Base-by-base conservation (phyloP, 2,113 vertebrate species). In the Cochlearius cochlearius region DNA sequence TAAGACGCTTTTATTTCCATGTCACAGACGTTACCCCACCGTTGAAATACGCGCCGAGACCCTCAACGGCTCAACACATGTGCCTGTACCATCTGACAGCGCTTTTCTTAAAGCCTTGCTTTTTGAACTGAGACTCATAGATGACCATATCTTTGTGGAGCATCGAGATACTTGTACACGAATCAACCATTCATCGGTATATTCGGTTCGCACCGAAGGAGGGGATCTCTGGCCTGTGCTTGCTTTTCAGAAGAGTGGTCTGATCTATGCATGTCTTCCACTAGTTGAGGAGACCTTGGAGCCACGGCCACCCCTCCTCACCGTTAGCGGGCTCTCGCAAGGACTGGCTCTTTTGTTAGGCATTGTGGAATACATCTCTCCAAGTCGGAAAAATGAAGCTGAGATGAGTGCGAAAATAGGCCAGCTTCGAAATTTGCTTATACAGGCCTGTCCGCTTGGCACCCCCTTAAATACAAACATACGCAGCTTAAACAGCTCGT, bases 361-460 rank as follows among this genome's bases (percentile, higher is more conserved):
- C 26, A 84, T 99, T 25, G 97, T 99, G 95, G 98, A 98, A 62
- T 99, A 99, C 97, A 67, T 99, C 59, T 97, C 89, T 55, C 97
- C 98, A 12, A 97, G 98, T 66, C 97, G 97, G 85, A 98, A 98
- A 81, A 99, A 98, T 68, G 97, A 98, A 59, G 98, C 98, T 20
- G 98, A 98, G 29, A 82, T 99, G 78, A 97, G 58, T 27, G 90
- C 97, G 17, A 99, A 98, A 90, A 45, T 99, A 52, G 91, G 97
- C 26, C 97, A 98, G n/a, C 96, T 99, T 43, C 98, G 98, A 12
- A 96, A 96, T 34, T 94, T 99, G 72, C 97, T 99, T 53, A 92
- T 99, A 53, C 98, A 99, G 90, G 95, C 98, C 86, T 99, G 99
- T 97, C 99, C 99, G 0, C 98, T 99, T 73, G 99, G 99, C 64